phyloP scores from a whole-genome alignment of 2,113 vertebrate species.

The Emydocephalus ijimae region DNA sequence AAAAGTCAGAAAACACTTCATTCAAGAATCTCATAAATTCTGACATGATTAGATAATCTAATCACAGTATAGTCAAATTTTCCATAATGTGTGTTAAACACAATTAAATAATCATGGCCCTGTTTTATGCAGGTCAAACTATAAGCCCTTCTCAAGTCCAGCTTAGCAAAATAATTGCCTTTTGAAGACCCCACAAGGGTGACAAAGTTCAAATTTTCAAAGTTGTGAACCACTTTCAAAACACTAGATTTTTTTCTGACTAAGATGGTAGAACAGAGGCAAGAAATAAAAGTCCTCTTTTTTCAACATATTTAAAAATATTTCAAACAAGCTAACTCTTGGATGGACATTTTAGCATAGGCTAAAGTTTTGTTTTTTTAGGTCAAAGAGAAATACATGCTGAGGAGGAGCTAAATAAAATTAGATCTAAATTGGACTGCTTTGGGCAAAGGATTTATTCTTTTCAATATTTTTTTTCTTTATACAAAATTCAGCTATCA shows the following conservation, averaged over 20 bases:
- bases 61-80: background rate
- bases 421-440: background rate
- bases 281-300: background rate
- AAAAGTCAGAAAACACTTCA: background rate
- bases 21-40: background rate
- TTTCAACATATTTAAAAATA: background rate
- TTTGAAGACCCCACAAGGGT: background rate
- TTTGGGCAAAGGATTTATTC: background rate
- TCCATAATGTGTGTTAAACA: background rate
- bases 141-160: background rate
- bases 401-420: background rate
- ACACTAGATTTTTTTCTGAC: background rate
- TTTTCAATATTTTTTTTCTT: background rate
- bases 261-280: background rate
- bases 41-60: background rate
- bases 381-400: background rate
- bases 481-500: background rate
- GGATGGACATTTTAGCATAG: background rate
- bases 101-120: background rate
- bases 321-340: background rate
- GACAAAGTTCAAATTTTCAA: background rate
- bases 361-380: background rate
- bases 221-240: background rate
- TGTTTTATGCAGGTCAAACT: background rate
- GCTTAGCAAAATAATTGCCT: background rate